Evolutionary conservation across 2,113 vertebrate species (phyloP), one percentile per base, ranked within the genome.

Genomic region (Alethe castanea): DNA sequence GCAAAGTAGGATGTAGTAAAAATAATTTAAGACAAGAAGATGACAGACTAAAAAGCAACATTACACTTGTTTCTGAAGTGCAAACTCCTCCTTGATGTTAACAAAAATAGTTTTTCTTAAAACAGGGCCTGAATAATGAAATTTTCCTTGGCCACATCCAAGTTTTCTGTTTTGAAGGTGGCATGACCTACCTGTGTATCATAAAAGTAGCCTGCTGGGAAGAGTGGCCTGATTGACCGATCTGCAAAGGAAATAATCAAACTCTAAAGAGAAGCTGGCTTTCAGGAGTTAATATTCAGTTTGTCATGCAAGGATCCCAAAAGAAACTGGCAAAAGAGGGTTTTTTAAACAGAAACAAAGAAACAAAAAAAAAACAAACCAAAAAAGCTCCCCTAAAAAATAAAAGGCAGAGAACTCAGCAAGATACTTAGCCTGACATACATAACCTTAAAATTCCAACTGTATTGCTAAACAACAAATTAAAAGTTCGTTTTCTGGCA

Each of bases 141-240:
- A 24, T 31, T 86, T 65, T 67, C 44, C 25, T 11, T 36, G 38
- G 29, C 61, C 5, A 14, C 9, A 14, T 6, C 9, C 25, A 9
- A 14, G 17, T 50, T 70, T 71, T 52, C 61, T 11, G 9, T n/a
- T 45, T 19, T 15, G 76, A 53, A 76, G 65, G 45, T 7, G 25
- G 53, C 8, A 13, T 25, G 70, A 96, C 96, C 67, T 74, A 99
- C 99, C 98, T 99, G 99, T 62, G 99, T 99, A 95, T 99, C 99
- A 94, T 99, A 99, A 79, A 98, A 99, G 97, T 99, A 99, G 64
- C 99, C 99, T 77, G 97, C 48, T 59, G 99, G 99, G 94, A 99
- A 99, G 50, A 99, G 98, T 2, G 99, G 99, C 86, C 99, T 97
- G 94, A 99, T 98, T 1, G 99, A 99, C 5, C 99, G 97, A 98